phyloP scores from a whole-genome alignment of 2,888 invertebrate genomes.

The Drosophila flavopinicola region DNA sequence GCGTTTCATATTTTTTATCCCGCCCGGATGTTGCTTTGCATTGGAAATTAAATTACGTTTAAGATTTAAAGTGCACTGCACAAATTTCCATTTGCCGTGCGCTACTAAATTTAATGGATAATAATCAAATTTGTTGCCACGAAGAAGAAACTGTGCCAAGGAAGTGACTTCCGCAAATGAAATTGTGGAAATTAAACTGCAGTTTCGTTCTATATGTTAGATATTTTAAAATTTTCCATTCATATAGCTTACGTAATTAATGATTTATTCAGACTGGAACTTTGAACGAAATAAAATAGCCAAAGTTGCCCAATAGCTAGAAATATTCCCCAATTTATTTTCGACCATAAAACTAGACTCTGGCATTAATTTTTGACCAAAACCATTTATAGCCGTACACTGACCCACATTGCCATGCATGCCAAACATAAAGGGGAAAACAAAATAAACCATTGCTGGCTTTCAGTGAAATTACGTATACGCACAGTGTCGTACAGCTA shows the following conservation, averaged over 20 bases:
- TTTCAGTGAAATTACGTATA: conserved; percentile 63
- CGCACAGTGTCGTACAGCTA: conserved; percentile 46
- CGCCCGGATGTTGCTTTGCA: conserved; percentile 51
- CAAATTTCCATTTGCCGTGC: conserved; percentile 39
- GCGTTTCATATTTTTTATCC: conserved; percentile 27
- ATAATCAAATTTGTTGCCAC: conserved; percentile 44
- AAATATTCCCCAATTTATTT: conserved; percentile 12
- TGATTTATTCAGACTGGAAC: not conserved
- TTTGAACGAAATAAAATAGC: not conserved
- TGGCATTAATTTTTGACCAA: conserved; percentile 18
- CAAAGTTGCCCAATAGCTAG: not conserved
- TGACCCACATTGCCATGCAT: conserved; percentile 42
- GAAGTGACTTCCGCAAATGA: not conserved
- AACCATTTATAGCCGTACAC: conserved; percentile 28
- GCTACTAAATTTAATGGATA: conserved; percentile 56
- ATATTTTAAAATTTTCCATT: not conserved
- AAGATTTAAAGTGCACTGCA: conserved; percentile 65
- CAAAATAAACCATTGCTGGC: conserved; percentile 39
- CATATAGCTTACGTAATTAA: not conserved
- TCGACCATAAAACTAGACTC: conserved; percentile 7
- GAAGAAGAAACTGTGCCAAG: conserved; percentile 18
- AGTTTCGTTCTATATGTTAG: not conserved
- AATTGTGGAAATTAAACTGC: not conserved
- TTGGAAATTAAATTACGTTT: conserved; percentile 68
- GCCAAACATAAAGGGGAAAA: conserved; percentile 14